Evolutionary conservation across 2,888 invertebrate species (phyloP), one percentile per base, ranked within the genome.

Genomic region (Torymus texanus): DNA sequence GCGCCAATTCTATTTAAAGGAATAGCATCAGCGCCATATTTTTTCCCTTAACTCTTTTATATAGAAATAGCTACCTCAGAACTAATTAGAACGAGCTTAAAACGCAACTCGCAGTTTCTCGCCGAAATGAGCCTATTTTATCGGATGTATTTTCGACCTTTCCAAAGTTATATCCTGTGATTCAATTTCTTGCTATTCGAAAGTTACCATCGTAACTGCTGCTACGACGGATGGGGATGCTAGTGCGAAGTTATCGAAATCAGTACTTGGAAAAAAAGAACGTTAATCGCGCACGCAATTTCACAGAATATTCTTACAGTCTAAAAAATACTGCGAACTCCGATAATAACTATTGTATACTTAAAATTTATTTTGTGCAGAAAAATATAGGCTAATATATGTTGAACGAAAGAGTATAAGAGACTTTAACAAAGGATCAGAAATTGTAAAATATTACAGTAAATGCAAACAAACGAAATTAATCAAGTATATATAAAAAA

Each of bases 11-110:
- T 85, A 87, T 84, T 86, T 83, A 85, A 67, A 55, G 13, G 12
- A 85, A 67, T 70, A 89, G 87, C 87, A 88, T 84, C 86, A 87
- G 87, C 88, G 89, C 88, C 82, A 66, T 80, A 83, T 84, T 85
- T 29, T 29, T 41, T 84, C 84, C 82, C 86, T 88, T 70, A 53
- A 71, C 63, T 65, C 41, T 71, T 24, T 24, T 71, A 63, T 50
- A 50, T 24, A 72, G 70, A 77, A 75, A 75, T 67, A 84, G 82
- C 85, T 87, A 87, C 83, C 85, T 84, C 85, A 85, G 59, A 61
- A 72, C 84, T 87, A 87, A 87, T 88, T 85, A 86, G 81, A 85
- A 84, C 85, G 72, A 76, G 75, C 76, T 81, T 66, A 70, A 80
- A 80, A 65, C 53, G 71, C 66, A 71, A 75, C 71, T 18, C 71